These are phyloP conservation scores for Urosaurus nigricauda DNA, from an alignment of 2,797 vertebrate genomes.

Conservation along the genomic window DNA sequence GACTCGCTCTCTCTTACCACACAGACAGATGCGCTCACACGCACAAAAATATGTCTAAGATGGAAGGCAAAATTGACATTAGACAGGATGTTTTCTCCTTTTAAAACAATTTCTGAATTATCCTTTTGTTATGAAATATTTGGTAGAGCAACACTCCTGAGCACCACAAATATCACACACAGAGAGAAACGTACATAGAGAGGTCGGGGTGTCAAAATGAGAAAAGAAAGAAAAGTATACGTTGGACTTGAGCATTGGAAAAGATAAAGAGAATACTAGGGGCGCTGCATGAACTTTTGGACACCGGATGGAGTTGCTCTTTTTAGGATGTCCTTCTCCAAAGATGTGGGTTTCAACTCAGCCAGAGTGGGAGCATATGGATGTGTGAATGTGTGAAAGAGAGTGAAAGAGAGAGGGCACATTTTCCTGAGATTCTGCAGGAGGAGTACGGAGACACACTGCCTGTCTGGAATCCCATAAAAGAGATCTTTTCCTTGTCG, in stretches of 20 bases:
- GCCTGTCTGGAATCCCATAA: conserved; percentile 85
- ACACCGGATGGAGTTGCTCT: conserved; percentile 55
- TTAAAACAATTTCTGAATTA: conserved; percentile 7
- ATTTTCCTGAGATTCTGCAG: conserved; percentile 71
- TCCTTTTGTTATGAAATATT: conserved; percentile 46
- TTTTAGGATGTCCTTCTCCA: conserved; percentile 48
- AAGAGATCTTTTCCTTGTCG: conserved; percentile 89
- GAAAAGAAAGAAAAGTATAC: conserved; percentile 63
- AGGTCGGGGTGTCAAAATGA: conserved; percentile 58
- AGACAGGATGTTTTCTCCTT: not conserved
- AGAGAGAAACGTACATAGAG: not conserved
- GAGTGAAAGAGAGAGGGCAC: conserved; percentile 37
- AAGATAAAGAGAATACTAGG: conserved; percentile 57
- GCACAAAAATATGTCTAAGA: conserved; percentile 67
- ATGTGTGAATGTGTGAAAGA: not conserved
- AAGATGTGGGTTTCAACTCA: conserved; percentile 55
- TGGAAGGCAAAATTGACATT: conserved; percentile 54
- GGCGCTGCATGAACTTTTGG: conserved; percentile 55
- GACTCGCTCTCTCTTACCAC: conserved; percentile 22
- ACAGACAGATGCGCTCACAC: conserved; percentile 58
- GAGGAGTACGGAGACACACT: conserved; percentile 68
- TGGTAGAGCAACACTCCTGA: not conserved
- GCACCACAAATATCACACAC: conserved; percentile 34
- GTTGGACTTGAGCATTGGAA: conserved; percentile 62
- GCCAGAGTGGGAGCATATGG: conserved; percentile 21